Percentiles rank a stretch among this genome's conserved stretches.
Conservation (phyloP, 2,888 invertebrate species). For the Branchipolynoe longqiensis region DNA sequence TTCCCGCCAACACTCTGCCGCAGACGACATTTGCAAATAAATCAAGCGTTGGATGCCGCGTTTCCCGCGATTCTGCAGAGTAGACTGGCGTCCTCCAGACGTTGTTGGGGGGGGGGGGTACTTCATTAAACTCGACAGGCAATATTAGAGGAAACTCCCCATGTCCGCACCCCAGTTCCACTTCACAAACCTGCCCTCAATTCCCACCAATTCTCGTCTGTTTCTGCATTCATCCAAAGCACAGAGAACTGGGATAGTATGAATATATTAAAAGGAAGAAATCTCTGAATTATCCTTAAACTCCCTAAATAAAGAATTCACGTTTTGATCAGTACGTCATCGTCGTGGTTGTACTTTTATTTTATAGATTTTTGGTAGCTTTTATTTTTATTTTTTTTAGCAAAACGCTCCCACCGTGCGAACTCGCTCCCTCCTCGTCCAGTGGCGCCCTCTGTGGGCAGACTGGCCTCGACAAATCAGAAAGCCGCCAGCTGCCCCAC, state of each 20-base stretch:
- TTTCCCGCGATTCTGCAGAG: background rate
- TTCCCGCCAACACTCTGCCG: no score
- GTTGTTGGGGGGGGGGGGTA: background rate
- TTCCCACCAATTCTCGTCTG: no score
- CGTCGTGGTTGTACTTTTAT: no score
- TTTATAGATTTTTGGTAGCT: no score
- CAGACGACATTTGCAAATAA: conserved; percentile 9
- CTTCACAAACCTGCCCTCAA: background rate
- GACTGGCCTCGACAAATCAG: conserved; percentile 1
- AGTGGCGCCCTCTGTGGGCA: background rate
- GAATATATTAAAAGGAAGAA: no score
- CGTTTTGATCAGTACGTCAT: no score
- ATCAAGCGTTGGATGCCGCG: background rate
- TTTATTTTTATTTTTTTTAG: no score
- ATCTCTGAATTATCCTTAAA: no score
- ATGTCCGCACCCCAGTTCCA: background rate
- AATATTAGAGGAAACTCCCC: background rate
- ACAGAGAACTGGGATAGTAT: no score
- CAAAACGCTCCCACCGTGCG: no score
- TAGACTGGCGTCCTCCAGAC: background rate
- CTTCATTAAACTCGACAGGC: conserved; percentile 10
- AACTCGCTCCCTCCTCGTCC: background rate
- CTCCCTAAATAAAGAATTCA: no score
- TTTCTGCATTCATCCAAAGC: no score
- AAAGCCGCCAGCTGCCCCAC: background rate